phyloP scores from a whole-genome alignment of 2,888 invertebrate species.

The Digitonthophagus gazella region DNA sequence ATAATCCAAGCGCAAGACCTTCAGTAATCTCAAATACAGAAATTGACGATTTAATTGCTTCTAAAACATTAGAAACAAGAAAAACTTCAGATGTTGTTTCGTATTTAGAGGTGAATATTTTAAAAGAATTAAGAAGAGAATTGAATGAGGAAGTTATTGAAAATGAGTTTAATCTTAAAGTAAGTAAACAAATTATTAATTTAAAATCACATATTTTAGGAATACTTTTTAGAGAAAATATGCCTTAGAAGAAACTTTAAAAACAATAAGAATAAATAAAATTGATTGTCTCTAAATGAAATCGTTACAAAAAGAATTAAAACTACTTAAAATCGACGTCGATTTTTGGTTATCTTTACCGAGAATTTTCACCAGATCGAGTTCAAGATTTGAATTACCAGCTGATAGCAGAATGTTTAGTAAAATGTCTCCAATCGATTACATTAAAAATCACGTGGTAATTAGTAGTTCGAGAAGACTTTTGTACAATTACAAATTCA shows the following conservation, averaged over 20 bases:
- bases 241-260: conserved; percentile 68
- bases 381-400: conserved; percentile 73
- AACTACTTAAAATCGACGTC: conserved; percentile 54
- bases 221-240: conserved; percentile 56
- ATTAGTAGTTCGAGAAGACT: conserved; percentile 60
- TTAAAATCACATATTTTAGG: no score
- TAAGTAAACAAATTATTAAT: conserved; percentile 43
- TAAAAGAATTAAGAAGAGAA: conserved; percentile 65
- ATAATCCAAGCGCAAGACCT: conserved; percentile 65
- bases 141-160: conserved; percentile 69
- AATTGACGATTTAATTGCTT: conserved; percentile 34
- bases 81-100: conserved; percentile 43
- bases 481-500: conserved; percentile 59
- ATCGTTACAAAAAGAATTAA: conserved; percentile 54
- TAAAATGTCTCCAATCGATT: conserved; percentile 68
- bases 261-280: conserved; percentile 47
- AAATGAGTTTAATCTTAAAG: conserved; percentile 67
- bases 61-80: conserved; percentile 20
- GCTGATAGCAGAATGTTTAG: conserved; percentile 61
- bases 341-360: conserved; percentile 67
- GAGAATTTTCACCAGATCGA: conserved; percentile 71
- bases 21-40: conserved; percentile 58
- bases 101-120: conserved; percentile 60
- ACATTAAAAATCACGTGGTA: conserved; percentile 66
- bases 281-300: conserved; percentile 55